Percentiles rank a stretch among this genome's conserved stretches.
Evolutionary conservation across 2,888 invertebrate genomes (phyloP).

Genomic region (Trissonchulus latispiculum): DNA sequence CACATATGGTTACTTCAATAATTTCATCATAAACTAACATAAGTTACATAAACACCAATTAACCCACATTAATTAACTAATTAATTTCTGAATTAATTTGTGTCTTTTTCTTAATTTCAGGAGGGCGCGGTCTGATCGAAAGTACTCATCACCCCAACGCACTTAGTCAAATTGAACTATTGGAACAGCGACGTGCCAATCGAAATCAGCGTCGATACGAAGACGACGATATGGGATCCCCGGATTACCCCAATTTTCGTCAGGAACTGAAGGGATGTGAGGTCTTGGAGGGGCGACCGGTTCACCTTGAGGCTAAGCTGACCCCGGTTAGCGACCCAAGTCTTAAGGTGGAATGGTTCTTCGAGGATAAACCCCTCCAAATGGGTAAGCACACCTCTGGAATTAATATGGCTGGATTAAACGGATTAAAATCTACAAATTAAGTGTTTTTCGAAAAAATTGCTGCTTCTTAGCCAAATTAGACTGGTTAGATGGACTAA

Average conservation of each 20-base stretch:
- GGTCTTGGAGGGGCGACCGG: conserved; percentile 83
- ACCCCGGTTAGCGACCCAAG: conserved; percentile 87
- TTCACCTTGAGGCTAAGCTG: conserved; percentile 83
- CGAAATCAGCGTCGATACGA: not conserved
- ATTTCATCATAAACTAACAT: no score
- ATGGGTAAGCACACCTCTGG: conserved; percentile 27
- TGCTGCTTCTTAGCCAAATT: no score
- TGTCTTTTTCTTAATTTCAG: not conserved
- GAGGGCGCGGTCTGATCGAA: not conserved
- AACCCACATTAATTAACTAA: no score
- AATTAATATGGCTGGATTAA: not conserved
- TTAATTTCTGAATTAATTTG: no score
- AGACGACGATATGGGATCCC: not conserved
- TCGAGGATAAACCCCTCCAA: conserved; percentile 68
- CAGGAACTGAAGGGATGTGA: conserved; percentile 80
- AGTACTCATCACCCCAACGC: conserved; percentile 73
- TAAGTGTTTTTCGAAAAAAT: no score
- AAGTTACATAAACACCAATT: no score
- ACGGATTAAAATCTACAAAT: no score
- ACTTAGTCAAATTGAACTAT: conserved; percentile 72
- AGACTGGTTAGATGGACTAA: no score
- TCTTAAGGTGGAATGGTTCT: conserved; percentile 90
- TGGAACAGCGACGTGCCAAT: conserved; percentile 54
- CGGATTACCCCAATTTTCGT: conserved; percentile 66
- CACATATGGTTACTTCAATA: no score